Percentiles rank a stretch among this genome's conserved stretches.
Evolutionary conservation across 2,888 invertebrate genomes (phyloP).

Genomic region (Meloe dianella): DNA sequence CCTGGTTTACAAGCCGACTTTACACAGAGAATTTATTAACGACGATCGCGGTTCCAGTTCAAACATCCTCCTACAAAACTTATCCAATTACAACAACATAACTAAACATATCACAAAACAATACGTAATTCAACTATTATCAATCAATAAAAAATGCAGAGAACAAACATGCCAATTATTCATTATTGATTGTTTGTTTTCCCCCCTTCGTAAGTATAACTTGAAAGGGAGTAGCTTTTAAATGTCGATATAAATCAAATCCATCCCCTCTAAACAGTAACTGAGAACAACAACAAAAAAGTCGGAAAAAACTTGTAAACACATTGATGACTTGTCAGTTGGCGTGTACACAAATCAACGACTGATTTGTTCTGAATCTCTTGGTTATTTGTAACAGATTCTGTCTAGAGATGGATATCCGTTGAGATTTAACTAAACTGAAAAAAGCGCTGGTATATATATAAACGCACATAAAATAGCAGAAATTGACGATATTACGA

Average conservation of each 20-base stretch:
- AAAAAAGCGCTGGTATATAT: neutral
- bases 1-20: constrained; percentile 43
- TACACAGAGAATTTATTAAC: constrained; percentile 45
- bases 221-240: constrained; percentile 27
- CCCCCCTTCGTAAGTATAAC: constrained; percentile 22
- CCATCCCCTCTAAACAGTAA: neutral
- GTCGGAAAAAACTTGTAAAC: constrained; percentile 29
- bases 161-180: constrained; percentile 2
- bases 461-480: neutral
- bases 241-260: constrained; percentile 34
- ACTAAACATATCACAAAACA: neutral
- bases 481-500: neutral
- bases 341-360: constrained; percentile 15
- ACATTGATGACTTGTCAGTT: constrained; percentile 36
- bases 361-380: constrained; percentile 21
- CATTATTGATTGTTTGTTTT: constrained; percentile 3
- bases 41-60: constrained; percentile 14
- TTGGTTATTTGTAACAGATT: constrained; percentile 35
- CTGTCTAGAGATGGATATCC: constrained; percentile 20
- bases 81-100: constrained; percentile 28
- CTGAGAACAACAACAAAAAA: neutral
- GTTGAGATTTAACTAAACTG: neutral
- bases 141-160: neutral
- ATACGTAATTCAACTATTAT: neutral
- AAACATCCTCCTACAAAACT: constrained; percentile 18